These are phyloP conservation scores for Drosophila elegans DNA, from an alignment of 1,140 invertebrate genomes.

Conservation along the genomic window DNA sequence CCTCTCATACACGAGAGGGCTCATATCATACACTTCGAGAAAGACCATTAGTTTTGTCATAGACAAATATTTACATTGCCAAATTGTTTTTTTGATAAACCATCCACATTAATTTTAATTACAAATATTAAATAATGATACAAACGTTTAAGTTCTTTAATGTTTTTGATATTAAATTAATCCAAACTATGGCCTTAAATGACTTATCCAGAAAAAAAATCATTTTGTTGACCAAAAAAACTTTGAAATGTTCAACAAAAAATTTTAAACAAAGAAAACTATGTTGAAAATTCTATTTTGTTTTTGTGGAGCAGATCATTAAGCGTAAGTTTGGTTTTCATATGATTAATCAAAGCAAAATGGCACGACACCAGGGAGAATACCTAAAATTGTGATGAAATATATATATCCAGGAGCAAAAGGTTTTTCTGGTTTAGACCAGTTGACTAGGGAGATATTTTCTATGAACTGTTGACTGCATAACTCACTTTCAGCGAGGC, in stretches of 20 bases:
- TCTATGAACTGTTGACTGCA: constrained; percentile 80
- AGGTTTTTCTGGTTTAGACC: constrained; percentile 18
- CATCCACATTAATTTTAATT: too few relatives aligned
- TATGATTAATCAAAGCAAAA: constrained; percentile 12
- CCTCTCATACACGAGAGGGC: neutral
- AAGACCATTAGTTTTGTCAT: neutral
- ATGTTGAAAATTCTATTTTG: constrained; percentile 1
- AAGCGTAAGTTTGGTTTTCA: constrained; percentile 12
- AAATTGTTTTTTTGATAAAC: too few relatives aligned
- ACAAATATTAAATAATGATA: too few relatives aligned
- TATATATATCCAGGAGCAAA: constrained; percentile 51
- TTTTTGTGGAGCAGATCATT: constrained; percentile 1
- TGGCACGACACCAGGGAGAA: constrained; percentile 38
- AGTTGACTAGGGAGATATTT: constrained; percentile 51
- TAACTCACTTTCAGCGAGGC: constrained; percentile 67
- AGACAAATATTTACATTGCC: too few relatives aligned
- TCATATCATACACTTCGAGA: constrained; percentile 1
- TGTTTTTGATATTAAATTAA: too few relatives aligned
- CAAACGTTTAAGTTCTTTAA: too few relatives aligned
- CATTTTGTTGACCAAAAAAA: neutral
- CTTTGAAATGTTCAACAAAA: neutral
- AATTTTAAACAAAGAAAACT: neutral
- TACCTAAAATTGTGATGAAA: constrained; percentile 65
- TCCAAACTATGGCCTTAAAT: too few relatives aligned
- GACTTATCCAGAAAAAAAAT: neutral